These are phyloP conservation scores for Labeo catla DNA, from an alignment of 2,113 vertebrate genomes.

Conservation along the genomic window DNA sequence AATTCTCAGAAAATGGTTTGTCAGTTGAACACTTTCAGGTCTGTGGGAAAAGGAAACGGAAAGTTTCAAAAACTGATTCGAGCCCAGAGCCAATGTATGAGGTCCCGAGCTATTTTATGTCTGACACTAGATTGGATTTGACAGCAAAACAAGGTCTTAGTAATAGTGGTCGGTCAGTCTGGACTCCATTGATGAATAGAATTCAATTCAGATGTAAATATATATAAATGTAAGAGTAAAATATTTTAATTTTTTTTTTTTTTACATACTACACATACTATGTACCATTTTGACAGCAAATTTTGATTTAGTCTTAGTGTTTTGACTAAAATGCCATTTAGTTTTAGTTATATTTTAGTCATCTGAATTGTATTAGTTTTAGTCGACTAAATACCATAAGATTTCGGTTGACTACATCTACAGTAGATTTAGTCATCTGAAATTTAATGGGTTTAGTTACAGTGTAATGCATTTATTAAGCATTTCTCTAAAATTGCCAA, in stretches of 20 bases:
- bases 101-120: not conserved
- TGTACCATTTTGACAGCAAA: too few relatives aligned
- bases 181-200: not conserved
- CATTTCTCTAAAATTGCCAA: too few relatives aligned
- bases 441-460: too few relatives aligned
- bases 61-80: slow-evolving; percentile 1
- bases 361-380: too few relatives aligned
- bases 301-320: too few relatives aligned
- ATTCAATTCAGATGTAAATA: not conserved
- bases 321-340: too few relatives aligned
- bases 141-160: not conserved
- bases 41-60: not conserved
- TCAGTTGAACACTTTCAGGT: slow-evolving; percentile 46
- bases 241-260: not conserved
- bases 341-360: too few relatives aligned
- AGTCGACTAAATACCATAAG: too few relatives aligned
- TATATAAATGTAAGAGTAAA: not conserved
- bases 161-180: not conserved
- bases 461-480: too few relatives aligned
- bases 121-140: not conserved
- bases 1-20: slow-evolving; percentile 42
- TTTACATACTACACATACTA: too few relatives aligned
- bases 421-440: too few relatives aligned
- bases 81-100: not conserved
- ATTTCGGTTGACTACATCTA: too few relatives aligned